Evolutionary conservation across 2,797 vertebrate genomes (phyloP), one percentile per base, ranked within the genome.

Genomic region (Gadopsis marmoratus): DNA sequence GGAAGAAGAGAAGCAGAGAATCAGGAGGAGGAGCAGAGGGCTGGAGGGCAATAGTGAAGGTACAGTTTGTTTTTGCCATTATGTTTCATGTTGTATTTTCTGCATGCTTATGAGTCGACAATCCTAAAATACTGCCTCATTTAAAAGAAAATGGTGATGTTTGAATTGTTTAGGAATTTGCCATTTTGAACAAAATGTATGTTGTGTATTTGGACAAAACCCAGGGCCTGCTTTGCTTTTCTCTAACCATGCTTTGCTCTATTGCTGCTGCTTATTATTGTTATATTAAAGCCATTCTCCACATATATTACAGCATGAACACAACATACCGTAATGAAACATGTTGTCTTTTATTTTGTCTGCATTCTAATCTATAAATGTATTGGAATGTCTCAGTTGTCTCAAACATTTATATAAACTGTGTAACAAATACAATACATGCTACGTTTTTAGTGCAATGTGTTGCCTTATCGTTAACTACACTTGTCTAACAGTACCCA

Each of bases 1-100:
- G 85, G 93, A 96, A 76, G 95, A 96, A 78, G 96, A 96, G 73
- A 86, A 93, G 77, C 71, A 89, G 59, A 87, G 82, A 39, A 61
- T 86, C 74, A 86, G 81, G 59, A 90, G 83, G 35, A 78, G 65
- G 39, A 90, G 80, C 79, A 84, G 89, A 83, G 86, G 59, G 41
- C 87, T 85, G 12, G 88, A 88, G 12, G 71, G 68, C 29, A 39
- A 64, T 4, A 19, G 19, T 39, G 83, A 90, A 94, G 95, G 95
- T 96, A 93, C 23, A 31, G 53, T 58, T 69, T 13, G 3, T 6
- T 29, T 66, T 50, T 10, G 1, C 7, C 16, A 58, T 69, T 53
- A 17, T 17, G 4, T 58, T 56, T 6, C 7, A 17, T 55, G 3
- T 59, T 71, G 33, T 4, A 11, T 13, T 56, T 3, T 2, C 13